Conservation (phyloP, 1,140 invertebrate genomes). For the Ceratina japonica region DNA sequence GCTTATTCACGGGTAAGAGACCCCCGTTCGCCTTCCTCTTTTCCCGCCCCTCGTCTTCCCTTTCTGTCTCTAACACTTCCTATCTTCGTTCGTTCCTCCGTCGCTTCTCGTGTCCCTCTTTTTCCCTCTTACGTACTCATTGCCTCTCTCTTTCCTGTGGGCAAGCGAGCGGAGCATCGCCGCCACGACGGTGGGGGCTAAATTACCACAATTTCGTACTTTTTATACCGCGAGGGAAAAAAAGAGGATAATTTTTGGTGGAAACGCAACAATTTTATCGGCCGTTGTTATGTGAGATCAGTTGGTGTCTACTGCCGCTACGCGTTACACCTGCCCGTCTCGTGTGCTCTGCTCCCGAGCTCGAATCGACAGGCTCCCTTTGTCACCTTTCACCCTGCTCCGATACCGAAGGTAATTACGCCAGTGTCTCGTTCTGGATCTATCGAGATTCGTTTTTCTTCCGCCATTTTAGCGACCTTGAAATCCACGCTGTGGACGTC, state of each 20-base stretch:
- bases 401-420: neutral
- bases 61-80: conserved; percentile 42
- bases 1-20: conserved; percentile 59
- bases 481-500: neutral
- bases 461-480: conserved; percentile 58
- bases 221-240: conserved; percentile 72
- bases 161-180: conserved; percentile 59
- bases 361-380: conserved; percentile 14
- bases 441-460: conserved; percentile 8
- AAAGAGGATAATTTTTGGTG: conserved; percentile 78
- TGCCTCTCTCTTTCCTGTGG: conserved; percentile 60
- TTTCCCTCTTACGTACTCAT: conserved; percentile 32
- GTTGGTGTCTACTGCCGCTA: conserved; percentile 75
- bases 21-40: conserved; percentile 44
- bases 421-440: neutral
- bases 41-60: conserved; percentile 42
- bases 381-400: conserved; percentile 20
- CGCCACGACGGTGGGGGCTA: conserved; percentile 67
- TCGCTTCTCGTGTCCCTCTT: conserved; percentile 26
- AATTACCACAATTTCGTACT: conserved; percentile 78
- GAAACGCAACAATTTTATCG: conserved; percentile 79
- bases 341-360: conserved; percentile 42
- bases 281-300: conserved; percentile 77
- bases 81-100: conserved; percentile 30
- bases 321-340: conserved; percentile 74